Evolutionary conservation across 1,140 invertebrate genomes (phyloP).

Genomic region (Drosophila repletoides): DNA sequence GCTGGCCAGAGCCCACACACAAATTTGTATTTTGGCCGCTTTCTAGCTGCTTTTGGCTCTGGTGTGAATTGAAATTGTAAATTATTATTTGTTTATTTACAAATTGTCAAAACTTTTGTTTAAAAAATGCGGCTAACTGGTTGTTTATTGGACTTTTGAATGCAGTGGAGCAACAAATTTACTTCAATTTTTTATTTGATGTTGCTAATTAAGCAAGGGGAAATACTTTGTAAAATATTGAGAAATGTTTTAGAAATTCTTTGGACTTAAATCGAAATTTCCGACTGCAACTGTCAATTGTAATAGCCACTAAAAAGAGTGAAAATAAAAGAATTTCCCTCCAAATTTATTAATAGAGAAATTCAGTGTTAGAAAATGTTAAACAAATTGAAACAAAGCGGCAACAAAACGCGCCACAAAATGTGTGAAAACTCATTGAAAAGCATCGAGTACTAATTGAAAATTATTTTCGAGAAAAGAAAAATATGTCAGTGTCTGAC

Average conservation of each 20-base stretch:
- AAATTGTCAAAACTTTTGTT: slow-evolving; percentile 54
- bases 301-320: not conserved
- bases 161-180: slow-evolving; percentile 2
- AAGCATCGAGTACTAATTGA: slow-evolving; percentile 45
- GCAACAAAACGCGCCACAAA: slow-evolving; percentile 29
- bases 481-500: slow-evolving; percentile 67
- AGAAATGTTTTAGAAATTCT: not conserved
- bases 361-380: slow-evolving; percentile 8
- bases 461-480: slow-evolving; percentile 30
- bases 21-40: slow-evolving; percentile 20
- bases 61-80: slow-evolving; percentile 43
- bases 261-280: not conserved
- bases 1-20: slow-evolving; percentile 34
- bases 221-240: not conserved
- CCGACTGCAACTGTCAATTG: slow-evolving; percentile 32
- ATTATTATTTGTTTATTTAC: slow-evolving; percentile 68
- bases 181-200: not conserved
- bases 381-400: not conserved
- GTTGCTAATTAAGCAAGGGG: not conserved
- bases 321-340: not conserved
- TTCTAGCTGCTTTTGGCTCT: slow-evolving; percentile 7
- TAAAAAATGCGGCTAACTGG: slow-evolving; percentile 16
- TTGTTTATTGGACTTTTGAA: slow-evolving; percentile 36
- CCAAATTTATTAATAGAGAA: slow-evolving; percentile 4
- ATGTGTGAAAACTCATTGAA: slow-evolving; percentile 44